These are phyloP conservation scores for Echinometra lucunter DNA, from an alignment of 53 echinoderm and acorn worm species.

Conservation along the genomic window DNA sequence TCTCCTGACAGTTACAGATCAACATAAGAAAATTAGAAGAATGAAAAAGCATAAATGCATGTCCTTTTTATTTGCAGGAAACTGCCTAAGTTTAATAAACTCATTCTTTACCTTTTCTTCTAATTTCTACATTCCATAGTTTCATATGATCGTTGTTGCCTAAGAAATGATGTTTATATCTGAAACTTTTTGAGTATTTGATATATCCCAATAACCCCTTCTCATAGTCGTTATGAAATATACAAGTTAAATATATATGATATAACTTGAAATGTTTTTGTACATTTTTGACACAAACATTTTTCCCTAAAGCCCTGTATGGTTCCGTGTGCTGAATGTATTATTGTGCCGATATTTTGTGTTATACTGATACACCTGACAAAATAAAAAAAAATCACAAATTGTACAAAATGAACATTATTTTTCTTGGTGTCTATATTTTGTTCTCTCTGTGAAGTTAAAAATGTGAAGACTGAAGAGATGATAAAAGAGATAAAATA, in stretches of 20 bases:
- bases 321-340: slow-evolving; percentile 47
- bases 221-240: too few species aligned
- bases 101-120: background rate
- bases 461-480: background rate
- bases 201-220: slow-evolving; percentile 13
- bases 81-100: background rate
- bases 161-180: background rate
- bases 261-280: slow-evolving; percentile 24
- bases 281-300: background rate
- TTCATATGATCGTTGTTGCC: background rate
- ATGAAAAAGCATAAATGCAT: background rate
- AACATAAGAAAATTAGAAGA: background rate
- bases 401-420: background rate
- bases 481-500: background rate
- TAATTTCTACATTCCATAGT: slow-evolving; percentile 49
- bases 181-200: background rate
- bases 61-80: background rate
- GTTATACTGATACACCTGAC: slow-evolving; percentile 54
- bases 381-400: slow-evolving; percentile 57
- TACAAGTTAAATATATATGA: background rate
- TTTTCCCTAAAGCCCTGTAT: background rate
- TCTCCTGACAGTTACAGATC: background rate
- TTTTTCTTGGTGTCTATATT: background rate
- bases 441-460: too few species aligned
- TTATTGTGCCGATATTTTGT: slow-evolving; percentile 54